Conservation (phyloP, 2,888 invertebrate species). For the Myopa testacea region DNA sequence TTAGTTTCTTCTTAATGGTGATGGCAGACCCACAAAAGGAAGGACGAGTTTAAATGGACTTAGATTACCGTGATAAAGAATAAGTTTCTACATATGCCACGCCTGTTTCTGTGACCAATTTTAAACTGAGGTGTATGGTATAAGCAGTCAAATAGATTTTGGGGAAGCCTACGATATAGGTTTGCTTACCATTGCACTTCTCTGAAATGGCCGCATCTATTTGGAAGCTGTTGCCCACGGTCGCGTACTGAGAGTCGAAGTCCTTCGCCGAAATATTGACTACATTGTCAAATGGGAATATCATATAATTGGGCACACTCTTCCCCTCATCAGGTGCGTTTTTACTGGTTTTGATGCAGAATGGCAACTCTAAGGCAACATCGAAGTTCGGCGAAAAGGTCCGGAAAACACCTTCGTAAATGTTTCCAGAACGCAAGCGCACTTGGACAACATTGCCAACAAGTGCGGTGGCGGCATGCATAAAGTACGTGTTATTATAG, state of each 20-base stretch:
- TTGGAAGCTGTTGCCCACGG: slow-evolving; percentile 86
- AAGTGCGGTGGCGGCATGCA: slow-evolving; percentile 88
- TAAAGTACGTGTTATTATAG: slow-evolving; percentile 89
- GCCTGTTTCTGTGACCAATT: too few species aligned
- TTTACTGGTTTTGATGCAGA: slow-evolving; percentile 71
- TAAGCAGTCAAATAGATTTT: too few species aligned
- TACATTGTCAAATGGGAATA: slow-evolving; percentile 87
- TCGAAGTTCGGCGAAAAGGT: slow-evolving; percentile 92
- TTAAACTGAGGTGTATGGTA: too few species aligned
- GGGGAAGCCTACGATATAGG: background rate
- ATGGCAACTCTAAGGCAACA: slow-evolving; percentile 88
- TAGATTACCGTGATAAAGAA: too few species aligned
- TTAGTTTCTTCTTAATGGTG: too few species aligned
- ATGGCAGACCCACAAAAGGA: too few species aligned
- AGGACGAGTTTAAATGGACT: too few species aligned
- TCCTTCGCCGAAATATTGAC: slow-evolving; percentile 85
- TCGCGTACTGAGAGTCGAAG: slow-evolving; percentile 90
- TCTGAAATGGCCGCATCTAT: slow-evolving; percentile 88
- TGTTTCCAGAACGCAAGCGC: slow-evolving; percentile 83
- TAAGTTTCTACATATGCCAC: too few species aligned
- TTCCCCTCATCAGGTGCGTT: slow-evolving; percentile 63
- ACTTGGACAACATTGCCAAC: slow-evolving; percentile 87
- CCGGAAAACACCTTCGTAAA: slow-evolving; percentile 90
- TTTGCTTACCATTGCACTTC: slow-evolving; percentile 80
- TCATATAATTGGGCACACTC: slow-evolving; percentile 62